Percentiles rank a stretch among this genome's conserved stretches.
Conservation (phyloP, 2,797 vertebrate species). For the Thalassophryne amazonica region DNA sequence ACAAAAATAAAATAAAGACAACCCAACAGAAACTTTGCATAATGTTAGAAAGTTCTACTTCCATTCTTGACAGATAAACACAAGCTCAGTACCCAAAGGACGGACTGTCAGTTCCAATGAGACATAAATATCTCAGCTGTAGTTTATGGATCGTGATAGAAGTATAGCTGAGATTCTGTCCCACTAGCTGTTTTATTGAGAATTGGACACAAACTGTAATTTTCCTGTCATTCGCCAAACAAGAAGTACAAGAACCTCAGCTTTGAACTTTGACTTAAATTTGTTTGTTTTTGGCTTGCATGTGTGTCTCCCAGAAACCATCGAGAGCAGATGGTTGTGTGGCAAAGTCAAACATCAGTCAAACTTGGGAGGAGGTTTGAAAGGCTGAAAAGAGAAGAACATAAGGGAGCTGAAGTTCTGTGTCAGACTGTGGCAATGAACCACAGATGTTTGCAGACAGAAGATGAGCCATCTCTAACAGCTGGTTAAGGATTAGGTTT, state of each 20-base stretch:
- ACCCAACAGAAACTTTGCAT: too few relatives aligned
- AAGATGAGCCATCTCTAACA: slow-evolving; percentile 79
- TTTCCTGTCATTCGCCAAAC: not conserved
- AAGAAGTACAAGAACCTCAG: not conserved
- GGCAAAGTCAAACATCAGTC: slow-evolving; percentile 83
- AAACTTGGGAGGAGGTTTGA: slow-evolving; percentile 62
- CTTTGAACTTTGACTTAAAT: slow-evolving; percentile 3
- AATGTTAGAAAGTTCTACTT: too few relatives aligned
- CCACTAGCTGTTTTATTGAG: not conserved
- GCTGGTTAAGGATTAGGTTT: slow-evolving; percentile 78
- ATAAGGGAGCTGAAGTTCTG: slow-evolving; percentile 77
- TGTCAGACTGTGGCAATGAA: slow-evolving; percentile 84
- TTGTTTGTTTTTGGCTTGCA: slow-evolving; percentile 21
- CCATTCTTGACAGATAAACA: not conserved
- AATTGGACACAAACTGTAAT: not conserved
- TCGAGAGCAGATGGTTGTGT: slow-evolving; percentile 86
- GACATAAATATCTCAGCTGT: not conserved
- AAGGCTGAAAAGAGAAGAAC: slow-evolving; percentile 56
- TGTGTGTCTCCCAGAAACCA: slow-evolving; percentile 76
- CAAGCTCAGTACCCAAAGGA: not conserved
- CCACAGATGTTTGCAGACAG: slow-evolving; percentile 87
- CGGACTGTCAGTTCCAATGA: not conserved
- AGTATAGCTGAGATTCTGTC: too few relatives aligned
- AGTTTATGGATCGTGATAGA: too few relatives aligned
- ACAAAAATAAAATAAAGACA: too few relatives aligned